Evolutionary conservation across 2,888 invertebrate species (phyloP).

Genomic region (Gnatocerus cornutus): DNA sequence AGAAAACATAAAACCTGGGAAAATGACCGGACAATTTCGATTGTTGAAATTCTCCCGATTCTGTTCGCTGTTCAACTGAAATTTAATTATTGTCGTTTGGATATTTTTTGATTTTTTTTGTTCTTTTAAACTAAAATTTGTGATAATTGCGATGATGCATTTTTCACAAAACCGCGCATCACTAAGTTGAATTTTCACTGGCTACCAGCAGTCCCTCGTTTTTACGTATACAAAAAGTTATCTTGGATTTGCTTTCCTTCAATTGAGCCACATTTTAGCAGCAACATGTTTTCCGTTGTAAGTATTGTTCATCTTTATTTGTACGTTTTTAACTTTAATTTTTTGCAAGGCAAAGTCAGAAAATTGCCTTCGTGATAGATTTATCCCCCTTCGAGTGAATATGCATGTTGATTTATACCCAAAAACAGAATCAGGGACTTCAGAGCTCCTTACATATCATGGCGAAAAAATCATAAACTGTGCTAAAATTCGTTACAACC

Average conservation of each 20-base stretch:
- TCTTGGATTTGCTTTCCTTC: not conserved
- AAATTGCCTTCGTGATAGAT: slow-evolving; percentile 1
- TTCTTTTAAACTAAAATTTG: too few species aligned
- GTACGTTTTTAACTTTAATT: not conserved
- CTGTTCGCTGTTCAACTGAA: too few species aligned
- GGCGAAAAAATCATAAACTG: slow-evolving; percentile 20
- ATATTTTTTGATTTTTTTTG: too few species aligned
- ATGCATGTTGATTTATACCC: not conserved
- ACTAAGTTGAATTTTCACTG: too few species aligned
- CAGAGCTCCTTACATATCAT: not conserved
- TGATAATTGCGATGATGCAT: too few species aligned
- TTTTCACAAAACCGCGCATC: too few species aligned
- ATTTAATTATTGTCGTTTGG: too few species aligned
- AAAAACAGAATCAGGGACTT: not conserved
- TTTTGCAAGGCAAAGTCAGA: not conserved
- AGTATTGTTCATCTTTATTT: not conserved
- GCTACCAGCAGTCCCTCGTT: too few species aligned
- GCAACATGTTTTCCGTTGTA: slow-evolving; percentile 4
- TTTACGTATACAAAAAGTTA: not conserved
- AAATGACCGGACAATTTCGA: too few species aligned
- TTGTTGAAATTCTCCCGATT: too few species aligned
- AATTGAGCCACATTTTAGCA: too few species aligned
- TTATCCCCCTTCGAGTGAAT: slow-evolving; percentile 4
- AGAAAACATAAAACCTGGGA: too few species aligned
- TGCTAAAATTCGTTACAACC: slow-evolving; percentile 38